Evolutionary conservation across 1,140 invertebrate species (phyloP).

Genomic region (Drosophila baimaii): DNA sequence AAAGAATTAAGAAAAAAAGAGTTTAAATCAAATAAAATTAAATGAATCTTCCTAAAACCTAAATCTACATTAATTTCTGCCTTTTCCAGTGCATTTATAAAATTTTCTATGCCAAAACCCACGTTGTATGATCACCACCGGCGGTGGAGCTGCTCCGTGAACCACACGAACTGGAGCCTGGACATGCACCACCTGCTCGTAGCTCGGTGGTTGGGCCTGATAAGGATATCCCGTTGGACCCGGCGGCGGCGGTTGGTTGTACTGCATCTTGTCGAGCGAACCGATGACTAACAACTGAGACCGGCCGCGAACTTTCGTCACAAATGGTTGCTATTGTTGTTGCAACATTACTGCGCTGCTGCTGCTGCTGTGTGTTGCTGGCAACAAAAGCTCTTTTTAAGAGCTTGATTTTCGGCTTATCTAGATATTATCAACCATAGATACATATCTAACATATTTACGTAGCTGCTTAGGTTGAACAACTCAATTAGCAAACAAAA

Average conservation of each 20-base stretch:
- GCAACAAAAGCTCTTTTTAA: constrained; percentile 35
- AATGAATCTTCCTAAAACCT: background rate
- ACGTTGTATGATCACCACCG: constrained; percentile 79
- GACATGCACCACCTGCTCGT: constrained; percentile 72
- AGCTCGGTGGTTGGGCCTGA: constrained; percentile 63
- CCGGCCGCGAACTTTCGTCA: constrained; percentile 3
- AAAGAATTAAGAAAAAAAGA: too few relatives aligned
- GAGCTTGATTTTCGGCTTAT: constrained; percentile 16
- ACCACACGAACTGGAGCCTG: constrained; percentile 28
- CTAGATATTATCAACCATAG: background rate
- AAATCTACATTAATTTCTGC: background rate
- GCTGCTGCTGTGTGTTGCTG: constrained; percentile 1
- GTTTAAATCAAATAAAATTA: too few relatives aligned
- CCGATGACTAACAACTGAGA: constrained; percentile 21
- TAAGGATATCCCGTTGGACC: constrained; percentile 33
- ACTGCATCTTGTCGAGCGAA: constrained; percentile 41
- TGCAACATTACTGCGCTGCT: constrained; percentile 19
- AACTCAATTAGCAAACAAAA: constrained; percentile 9
- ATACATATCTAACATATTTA: constrained; percentile 3
- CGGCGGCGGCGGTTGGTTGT: constrained; percentile 33
- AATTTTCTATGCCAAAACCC: constrained; percentile 19
- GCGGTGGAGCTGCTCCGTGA: constrained; percentile 29
- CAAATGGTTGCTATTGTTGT: background rate
- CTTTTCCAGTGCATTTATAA: background rate
- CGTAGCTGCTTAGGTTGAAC: background rate